Conservation (phyloP, 23 tunicate species). For the Ascidia mentula region DNA sequence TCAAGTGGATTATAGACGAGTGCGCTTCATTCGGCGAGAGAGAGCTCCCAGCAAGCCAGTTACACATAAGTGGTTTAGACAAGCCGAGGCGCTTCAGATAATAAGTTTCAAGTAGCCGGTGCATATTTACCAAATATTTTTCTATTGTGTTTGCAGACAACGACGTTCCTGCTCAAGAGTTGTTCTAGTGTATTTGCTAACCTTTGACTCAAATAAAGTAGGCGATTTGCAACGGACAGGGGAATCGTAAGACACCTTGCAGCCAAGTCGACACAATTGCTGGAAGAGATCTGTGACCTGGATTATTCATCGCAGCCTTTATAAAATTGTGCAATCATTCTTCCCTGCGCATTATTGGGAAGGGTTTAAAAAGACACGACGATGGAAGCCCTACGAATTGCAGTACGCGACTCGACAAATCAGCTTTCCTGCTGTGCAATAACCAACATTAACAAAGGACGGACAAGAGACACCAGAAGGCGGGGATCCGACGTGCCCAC, state of each 20-base stretch:
- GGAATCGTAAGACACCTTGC: not conserved
- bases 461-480: not conserved
- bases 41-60: not conserved
- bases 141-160: slow-evolving; percentile 1
- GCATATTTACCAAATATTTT: not conserved
- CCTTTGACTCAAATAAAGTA: not conserved
- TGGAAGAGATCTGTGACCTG: not conserved
- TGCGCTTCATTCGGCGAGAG: not conserved
- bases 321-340: not conserved
- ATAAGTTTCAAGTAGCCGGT: not conserved
- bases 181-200: not conserved
- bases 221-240: not conserved
- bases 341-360: not conserved
- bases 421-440: slow-evolving; percentile 11
- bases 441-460: not conserved
- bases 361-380: not conserved
- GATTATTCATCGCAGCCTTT: slow-evolving; percentile 1
- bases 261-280: not conserved
- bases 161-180: not conserved
- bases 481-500: not conserved
- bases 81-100: not conserved
- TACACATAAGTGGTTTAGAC: slow-evolving; percentile 12
- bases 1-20: slow-evolving; percentile 1
- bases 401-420: not conserved
- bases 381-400: not conserved